phyloP scores from a whole-genome alignment of 2,113 vertebrate species.

The Taurulus bubalis region DNA sequence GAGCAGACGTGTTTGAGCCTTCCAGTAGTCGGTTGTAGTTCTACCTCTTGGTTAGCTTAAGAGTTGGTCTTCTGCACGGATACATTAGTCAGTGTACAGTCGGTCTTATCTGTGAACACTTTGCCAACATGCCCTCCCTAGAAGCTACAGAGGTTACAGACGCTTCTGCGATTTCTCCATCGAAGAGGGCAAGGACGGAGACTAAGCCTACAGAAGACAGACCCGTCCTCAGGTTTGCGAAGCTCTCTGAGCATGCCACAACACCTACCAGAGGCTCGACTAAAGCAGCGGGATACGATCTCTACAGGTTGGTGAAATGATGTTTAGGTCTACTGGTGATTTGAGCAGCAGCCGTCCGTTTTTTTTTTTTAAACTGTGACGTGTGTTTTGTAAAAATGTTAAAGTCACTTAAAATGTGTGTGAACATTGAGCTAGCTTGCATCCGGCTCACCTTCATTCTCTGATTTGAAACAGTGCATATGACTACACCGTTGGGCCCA shows the following conservation, averaged over 20 bases:
- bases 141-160: slow-evolving; percentile 54
- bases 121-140: slow-evolving; percentile 85
- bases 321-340: background rate
- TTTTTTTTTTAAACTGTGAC: too few species aligned
- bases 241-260: slow-evolving; percentile 89
- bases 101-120: slow-evolving; percentile 20
- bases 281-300: slow-evolving; percentile 92
- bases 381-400: background rate
- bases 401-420: background rate
- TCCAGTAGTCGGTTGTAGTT: background rate
- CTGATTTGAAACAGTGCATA: slow-evolving; percentile 86
- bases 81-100: background rate
- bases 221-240: slow-evolving; percentile 84
- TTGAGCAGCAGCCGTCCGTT: too few species aligned
- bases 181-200: slow-evolving; percentile 78
- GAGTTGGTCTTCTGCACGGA: background rate
- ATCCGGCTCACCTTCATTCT: background rate
- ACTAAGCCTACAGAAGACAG: background rate
- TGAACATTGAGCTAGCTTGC: too few species aligned
- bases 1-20: background rate
- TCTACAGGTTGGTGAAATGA: slow-evolving; percentile 90
- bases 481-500: slow-evolving; percentile 87
- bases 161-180: slow-evolving; percentile 68
- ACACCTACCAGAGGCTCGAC: slow-evolving; percentile 89
- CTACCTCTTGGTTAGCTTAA: too few species aligned